Conservation (phyloP, 2,888 invertebrate genomes). For the Melangyna quadrimaculata region DNA sequence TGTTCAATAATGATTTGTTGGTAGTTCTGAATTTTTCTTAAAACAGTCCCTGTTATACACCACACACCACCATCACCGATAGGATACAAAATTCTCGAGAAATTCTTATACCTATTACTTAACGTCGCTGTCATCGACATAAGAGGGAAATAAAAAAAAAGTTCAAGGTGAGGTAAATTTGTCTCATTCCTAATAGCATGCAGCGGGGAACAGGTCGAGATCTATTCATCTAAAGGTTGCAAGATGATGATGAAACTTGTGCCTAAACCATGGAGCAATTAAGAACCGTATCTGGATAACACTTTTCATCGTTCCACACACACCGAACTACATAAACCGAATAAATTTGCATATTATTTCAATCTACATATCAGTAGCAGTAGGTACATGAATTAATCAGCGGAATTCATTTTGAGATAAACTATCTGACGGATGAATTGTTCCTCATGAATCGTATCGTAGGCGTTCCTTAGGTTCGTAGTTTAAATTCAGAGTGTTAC, state of each 20-base stretch:
- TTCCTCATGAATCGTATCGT: constrained; percentile 4
- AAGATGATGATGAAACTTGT: constrained; percentile 1
- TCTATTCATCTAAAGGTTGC: neutral
- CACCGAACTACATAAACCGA: neutral
- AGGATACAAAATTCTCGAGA: constrained; percentile 5
- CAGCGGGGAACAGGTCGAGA: neutral
- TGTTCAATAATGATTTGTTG: too few relatives aligned
- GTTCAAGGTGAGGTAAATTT: constrained; percentile 34
- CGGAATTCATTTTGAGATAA: constrained; percentile 30
- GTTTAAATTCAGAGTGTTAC: neutral
- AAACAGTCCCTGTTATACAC: too few relatives aligned
- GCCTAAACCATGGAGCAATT: constrained; percentile 32
- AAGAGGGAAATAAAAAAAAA: neutral
- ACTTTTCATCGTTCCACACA: constrained; percentile 15
- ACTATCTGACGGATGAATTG: constrained; percentile 45
- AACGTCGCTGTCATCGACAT: neutral
- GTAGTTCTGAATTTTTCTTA: too few relatives aligned
- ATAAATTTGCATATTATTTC: constrained; percentile 44
- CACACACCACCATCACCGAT: neutral
- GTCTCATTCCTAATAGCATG: neutral
- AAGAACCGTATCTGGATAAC: constrained; percentile 44
- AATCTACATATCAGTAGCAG: neutral
- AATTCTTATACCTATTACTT: neutral
- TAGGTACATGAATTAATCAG: constrained; percentile 52
- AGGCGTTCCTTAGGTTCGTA: neutral